Evolutionary conservation across 2,797 vertebrate genomes (phyloP), one percentile per base, ranked within the genome.

Genomic region (Perdix hodgsoniae): DNA sequence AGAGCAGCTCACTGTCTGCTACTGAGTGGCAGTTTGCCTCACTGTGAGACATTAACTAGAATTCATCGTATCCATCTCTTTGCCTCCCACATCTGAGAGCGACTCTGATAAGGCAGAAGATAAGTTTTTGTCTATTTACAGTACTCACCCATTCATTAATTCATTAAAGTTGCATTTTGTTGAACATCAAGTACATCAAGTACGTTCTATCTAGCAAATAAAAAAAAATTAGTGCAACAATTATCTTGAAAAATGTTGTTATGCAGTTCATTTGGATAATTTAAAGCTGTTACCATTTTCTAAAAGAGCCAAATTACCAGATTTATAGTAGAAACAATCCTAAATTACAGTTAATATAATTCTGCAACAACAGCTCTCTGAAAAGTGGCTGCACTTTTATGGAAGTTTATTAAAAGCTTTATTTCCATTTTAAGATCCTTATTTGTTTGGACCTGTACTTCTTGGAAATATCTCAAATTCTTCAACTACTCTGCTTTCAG

Each of bases 221-320:
- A 44, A 89, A 44, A 89, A 94, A 90, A 78, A 84, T 45, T 23
- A 86, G 47, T 82, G 70, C 50, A 88, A 65, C 10, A 37, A 91
- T 91, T 84, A 91, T 72, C 47, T 95, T 88, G 79, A 93, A 95
- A 90, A 96, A 91, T 78, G 49, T 47, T 63, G 65, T 37, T 52
- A 72, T 75, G 35, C 26, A 23, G 82, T 64, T 78, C 40, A 86
- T 94, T 86, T 84, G 71, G 47, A 81, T 91, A 91, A 89, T 83
- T 88, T 60, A 94, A 82, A 83, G 47, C 73, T 73, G 80, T 82
- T 44, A 45, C 7, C 31, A 40, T 52, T 42, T 83, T 57, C 71
- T 88, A 64, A 86, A 92, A 90, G 64, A 92, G 93, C 87, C 91
- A 94, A 95, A 94, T 92, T 64, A 90, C 70, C 44, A 71, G 21